Evolutionary conservation across 2,888 invertebrate species (phyloP).

Genomic region (Villa cingulata): DNA sequence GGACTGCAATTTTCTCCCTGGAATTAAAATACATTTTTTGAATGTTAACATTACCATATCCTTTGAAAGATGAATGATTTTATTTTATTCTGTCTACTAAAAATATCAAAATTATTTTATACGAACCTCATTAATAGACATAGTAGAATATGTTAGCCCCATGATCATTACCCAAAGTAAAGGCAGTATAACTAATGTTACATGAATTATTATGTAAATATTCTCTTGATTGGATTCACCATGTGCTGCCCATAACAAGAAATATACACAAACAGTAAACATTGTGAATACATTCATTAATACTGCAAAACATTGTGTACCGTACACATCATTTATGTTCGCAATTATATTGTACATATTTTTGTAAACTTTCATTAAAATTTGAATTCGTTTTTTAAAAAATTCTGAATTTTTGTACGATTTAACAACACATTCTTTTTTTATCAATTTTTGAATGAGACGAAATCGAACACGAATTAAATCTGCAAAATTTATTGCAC

Average conservation of each 20-base stretch:
- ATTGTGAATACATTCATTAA: neutral
- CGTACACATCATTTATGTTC: neutral
- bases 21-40: neutral
- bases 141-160: neutral
- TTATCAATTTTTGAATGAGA: neutral
- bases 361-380: neutral
- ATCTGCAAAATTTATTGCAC: neutral
- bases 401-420: neutral
- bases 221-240: neutral
- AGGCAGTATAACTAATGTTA: neutral
- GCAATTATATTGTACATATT: neutral
- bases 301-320: neutral
- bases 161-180: neutral
- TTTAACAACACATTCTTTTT: neutral
- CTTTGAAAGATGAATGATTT: too few species aligned
- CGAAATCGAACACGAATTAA: neutral
- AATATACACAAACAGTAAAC: neutral
- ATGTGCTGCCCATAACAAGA: neutral
- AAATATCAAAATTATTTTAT: too few species aligned
- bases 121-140: neutral
- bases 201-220: neutral
- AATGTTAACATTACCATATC: too few species aligned
- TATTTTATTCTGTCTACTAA: too few species aligned
- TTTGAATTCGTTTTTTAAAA: neutral
- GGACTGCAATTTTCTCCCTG: neutral